Base-by-base conservation (phyloP, 2,113 vertebrate genomes). In the Notiomystis cincta region DNA sequence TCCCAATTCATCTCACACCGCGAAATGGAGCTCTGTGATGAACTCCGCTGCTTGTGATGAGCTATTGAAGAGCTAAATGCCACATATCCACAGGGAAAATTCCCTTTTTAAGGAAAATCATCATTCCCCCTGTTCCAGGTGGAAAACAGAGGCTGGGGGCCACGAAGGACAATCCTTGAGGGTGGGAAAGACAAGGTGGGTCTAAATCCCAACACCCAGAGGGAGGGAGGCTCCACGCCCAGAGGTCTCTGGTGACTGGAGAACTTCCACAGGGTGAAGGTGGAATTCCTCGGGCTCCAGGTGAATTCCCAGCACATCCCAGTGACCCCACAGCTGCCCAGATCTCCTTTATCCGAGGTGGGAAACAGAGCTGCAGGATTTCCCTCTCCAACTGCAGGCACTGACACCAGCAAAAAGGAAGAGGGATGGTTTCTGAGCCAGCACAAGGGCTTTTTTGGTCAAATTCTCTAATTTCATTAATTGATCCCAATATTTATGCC, bases 401-500 rank as follows among this genome's bases (percentile, higher is more conserved):
- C 65, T 8, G 53, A 76, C 76, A 71, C 53, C 21, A 77, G 93
- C 88, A 80, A 75, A 88, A 92, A 89, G 82, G 90, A 83, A 94
- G 86, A 93, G 73, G 85, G 88, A 71, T 78, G 51, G 31, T 87
- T 96, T 96, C 93, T 56, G 71, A 95, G 95, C 96, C 94, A 96
- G 92, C 79, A 0, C 88, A 40, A 78, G 38, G 93, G 95, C 76
- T 94, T 94, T 93, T 97, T 94, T 69, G 96, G 96, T 96, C 96
- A 95, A 96, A 94, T 90, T 65, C 70, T 94, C 92, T 93, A 88
- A 96, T 95, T 96, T 92, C 93, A 96, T 95, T 96, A 96, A 95
- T 93, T 96, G 92, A 96, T 96, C 93, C 96, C 96, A 97, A 96
- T 96, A 96, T 95, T 96, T 96, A 96, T 87, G 96, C 93, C n/a